These are phyloP conservation scores for Chymomyza costata DNA, from an alignment of 1,140 invertebrate species.

Conservation along the genomic window DNA sequence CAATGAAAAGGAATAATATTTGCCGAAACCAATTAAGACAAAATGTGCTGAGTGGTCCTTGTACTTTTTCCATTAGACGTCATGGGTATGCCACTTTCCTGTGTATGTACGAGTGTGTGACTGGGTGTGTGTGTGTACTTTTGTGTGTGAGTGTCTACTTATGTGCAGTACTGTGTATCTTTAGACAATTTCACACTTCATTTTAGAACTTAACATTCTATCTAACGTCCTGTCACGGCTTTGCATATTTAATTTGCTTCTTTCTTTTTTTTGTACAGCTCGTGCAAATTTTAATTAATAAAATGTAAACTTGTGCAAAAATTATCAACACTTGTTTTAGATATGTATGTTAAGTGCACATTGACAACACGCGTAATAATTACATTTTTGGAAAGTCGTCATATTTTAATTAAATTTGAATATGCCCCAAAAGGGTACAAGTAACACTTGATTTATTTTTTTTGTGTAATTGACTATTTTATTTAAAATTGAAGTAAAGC, in stretches of 20 bases:
- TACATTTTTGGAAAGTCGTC: too few species aligned
- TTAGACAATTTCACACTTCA: slow-evolving; percentile 33
- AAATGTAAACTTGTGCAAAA: slow-evolving; percentile 54
- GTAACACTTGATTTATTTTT: too few species aligned
- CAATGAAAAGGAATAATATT: slow-evolving; percentile 46
- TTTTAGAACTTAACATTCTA: slow-evolving; percentile 23
- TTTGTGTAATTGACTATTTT: too few species aligned
- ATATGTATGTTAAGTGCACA: too few species aligned
- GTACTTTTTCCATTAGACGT: too few species aligned
- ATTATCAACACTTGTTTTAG: too few species aligned
- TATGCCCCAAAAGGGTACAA: too few species aligned
- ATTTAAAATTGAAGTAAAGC: too few species aligned
- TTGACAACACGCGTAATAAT: too few species aligned
- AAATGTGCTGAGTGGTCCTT: slow-evolving; percentile 14
- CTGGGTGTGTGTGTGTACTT: slow-evolving; percentile 6
- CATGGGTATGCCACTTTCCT: too few species aligned
- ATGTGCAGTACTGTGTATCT: neutral
- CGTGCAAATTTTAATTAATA: slow-evolving; percentile 52
- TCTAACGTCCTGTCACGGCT: slow-evolving; percentile 5
- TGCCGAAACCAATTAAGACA: slow-evolving; percentile 47
- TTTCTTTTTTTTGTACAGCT: slow-evolving; percentile 5
- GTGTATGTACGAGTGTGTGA: too few species aligned
- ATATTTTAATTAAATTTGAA: too few species aligned
- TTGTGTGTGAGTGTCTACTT: neutral
- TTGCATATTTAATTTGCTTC: slow-evolving; percentile 17